Evolutionary conservation across 2,113 vertebrate genomes (phyloP).

Genomic region (Ochotona curzoniae): DNA sequence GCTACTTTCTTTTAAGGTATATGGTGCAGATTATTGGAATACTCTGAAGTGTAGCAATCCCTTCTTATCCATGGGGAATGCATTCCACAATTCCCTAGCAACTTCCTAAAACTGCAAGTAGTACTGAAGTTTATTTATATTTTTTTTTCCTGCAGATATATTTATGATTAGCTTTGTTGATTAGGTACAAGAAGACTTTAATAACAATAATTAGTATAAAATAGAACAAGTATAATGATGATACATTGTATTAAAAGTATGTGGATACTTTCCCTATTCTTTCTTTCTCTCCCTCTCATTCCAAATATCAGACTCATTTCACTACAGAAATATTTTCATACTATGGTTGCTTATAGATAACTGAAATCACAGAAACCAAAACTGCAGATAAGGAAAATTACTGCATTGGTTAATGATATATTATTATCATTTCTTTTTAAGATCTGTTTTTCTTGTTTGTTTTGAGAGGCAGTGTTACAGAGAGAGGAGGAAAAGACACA

Average conservation of each 20-base stretch:
- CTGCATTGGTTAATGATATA: background rate
- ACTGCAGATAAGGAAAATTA: background rate
- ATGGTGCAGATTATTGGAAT: background rate
- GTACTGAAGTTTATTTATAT: background rate
- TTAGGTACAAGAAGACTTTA: background rate
- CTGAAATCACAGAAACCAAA: background rate
- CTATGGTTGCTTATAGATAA: background rate
- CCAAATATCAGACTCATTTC: background rate
- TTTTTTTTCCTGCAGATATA: background rate
- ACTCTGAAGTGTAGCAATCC: background rate
- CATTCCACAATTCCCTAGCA: background rate
- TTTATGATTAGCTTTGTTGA: background rate
- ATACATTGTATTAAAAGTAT: background rate
- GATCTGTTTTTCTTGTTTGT: too few relatives aligned
- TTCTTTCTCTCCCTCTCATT: background rate
- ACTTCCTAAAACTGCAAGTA: background rate
- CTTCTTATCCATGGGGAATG: background rate
- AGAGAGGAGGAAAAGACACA: too few relatives aligned
- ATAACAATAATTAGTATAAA: background rate
- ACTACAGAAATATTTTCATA: too few relatives aligned
- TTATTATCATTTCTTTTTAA: background rate
- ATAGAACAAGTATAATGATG: background rate
- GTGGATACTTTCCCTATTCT: background rate
- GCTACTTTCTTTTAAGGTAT: slow-evolving; percentile 17
- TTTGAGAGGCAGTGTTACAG: too few relatives aligned